Evolutionary conservation across 1,140 invertebrate species (phyloP).

Genomic region (Drosophila lacteicornis): DNA sequence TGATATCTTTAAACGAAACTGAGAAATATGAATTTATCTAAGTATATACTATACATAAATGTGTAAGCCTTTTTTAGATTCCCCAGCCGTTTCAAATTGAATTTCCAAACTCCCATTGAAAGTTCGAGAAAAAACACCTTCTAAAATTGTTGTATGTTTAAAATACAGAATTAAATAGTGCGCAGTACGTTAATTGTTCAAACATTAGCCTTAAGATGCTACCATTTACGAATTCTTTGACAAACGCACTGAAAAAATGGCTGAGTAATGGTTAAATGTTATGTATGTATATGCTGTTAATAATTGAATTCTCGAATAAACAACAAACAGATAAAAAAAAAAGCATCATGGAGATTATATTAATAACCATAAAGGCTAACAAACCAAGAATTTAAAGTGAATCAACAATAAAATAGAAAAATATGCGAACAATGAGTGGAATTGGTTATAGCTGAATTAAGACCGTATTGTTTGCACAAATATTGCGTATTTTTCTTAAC

Average conservation of each 20-base stretch:
- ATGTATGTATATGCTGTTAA: neutral
- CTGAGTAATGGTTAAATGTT: conserved; percentile 1
- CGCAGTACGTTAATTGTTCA: neutral
- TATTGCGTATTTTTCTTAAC: neutral
- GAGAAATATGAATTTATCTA: no score
- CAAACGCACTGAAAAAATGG: neutral
- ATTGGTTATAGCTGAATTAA: neutral
- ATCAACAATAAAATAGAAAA: conserved; percentile 1
- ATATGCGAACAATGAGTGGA: neutral
- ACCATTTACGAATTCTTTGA: neutral
- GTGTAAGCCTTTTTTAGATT: no score
- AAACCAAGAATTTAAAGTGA: neutral
- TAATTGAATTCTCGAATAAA: neutral
- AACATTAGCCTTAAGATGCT: neutral
- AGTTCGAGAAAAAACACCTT: no score
- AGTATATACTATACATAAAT: no score
- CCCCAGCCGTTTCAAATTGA: no score
- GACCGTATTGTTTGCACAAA: neutral
- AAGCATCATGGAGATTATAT: conserved; percentile 1
- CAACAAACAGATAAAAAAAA: conserved; percentile 7
- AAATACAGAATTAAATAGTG: neutral
- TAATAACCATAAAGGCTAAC: neutral
- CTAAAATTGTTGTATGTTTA: no score
- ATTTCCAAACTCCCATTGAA: no score
- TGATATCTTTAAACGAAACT: no score